phyloP scores from a whole-genome alignment of 2,888 invertebrate species.

The Andrena hattorfiana region DNA sequence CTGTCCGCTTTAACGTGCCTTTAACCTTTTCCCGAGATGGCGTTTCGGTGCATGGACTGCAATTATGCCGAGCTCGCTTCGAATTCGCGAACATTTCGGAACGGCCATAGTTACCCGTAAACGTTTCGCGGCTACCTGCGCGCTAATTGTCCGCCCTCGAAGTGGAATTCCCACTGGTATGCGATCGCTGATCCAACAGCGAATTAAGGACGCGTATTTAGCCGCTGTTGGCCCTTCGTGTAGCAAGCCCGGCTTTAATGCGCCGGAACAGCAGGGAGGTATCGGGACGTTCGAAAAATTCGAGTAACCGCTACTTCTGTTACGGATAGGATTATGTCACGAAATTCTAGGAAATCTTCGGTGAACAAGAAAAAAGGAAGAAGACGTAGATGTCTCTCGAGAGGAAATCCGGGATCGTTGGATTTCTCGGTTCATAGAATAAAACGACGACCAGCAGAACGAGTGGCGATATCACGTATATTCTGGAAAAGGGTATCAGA shows the following conservation, averaged over 20 bases:
- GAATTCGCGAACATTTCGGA: background rate
- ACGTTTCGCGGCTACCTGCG: background rate
- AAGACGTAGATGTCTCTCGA: background rate
- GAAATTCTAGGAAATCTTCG: background rate
- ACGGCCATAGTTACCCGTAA: background rate
- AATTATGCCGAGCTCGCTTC: conserved; percentile 11
- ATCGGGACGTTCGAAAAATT: background rate
- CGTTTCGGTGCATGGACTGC: conserved; percentile 19
- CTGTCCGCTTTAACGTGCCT: conserved; percentile 54
- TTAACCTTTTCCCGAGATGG: conserved; percentile 32
- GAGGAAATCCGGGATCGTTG: background rate
- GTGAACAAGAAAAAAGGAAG: background rate
- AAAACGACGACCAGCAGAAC: background rate
- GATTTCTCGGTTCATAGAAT: conserved; percentile 4
- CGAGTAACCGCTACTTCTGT: background rate
- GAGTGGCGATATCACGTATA: conserved; percentile 4
- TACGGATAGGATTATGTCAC: background rate
- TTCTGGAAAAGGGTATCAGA: conserved; percentile 1
- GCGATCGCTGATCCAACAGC: conserved; percentile 5
- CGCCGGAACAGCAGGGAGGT: background rate
- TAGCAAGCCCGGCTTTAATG: background rate
- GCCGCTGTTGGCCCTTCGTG: background rate
- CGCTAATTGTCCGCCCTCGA: conserved; percentile 10
- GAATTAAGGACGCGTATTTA: background rate
- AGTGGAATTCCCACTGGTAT: background rate